These are phyloP conservation scores for Taurulus bubalis DNA, from an alignment of 2,113 vertebrate genomes.

Conservation along the genomic window DNA sequence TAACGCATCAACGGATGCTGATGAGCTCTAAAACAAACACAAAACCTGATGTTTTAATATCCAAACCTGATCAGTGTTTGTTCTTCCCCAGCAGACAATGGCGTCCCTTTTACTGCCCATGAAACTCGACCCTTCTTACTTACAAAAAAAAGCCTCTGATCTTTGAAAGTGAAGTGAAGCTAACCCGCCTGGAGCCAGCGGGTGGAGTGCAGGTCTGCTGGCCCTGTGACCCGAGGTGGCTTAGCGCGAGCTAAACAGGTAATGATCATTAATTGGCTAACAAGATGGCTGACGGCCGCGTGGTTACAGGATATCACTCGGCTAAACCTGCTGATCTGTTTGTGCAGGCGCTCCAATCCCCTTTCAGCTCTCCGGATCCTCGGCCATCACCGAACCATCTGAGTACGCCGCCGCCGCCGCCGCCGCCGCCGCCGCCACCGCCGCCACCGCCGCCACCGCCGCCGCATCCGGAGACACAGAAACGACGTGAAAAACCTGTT, in stretches of 20 bases:
- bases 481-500: slow-evolving; percentile 21
- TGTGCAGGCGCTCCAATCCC: slow-evolving; percentile 66
- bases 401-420: slow-evolving; percentile 3
- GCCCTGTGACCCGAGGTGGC: slow-evolving; percentile 63
- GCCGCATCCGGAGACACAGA: slow-evolving; percentile 28
- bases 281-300: slow-evolving; percentile 44
- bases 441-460: no score
- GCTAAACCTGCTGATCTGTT: slow-evolving; percentile 72
- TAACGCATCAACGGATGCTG: neutral
- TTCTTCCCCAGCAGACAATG: neutral
- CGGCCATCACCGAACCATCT: slow-evolving; percentile 43
- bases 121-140: slow-evolving; percentile 12
- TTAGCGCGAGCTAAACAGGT: slow-evolving; percentile 56
- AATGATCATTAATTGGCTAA: slow-evolving; percentile 68
- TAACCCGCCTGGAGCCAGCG: slow-evolving; percentile 51
- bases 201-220: slow-evolving; percentile 55
- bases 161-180: slow-evolving; percentile 38
- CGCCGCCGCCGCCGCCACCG: no score
- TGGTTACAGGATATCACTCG: slow-evolving; percentile 66
- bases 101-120: neutral
- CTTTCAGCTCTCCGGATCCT: slow-evolving; percentile 58
- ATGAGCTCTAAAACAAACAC: slow-evolving; percentile 5
- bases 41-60: neutral
- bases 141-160: slow-evolving; percentile 29
- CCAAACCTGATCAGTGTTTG: slow-evolving; percentile 30